Base-by-base conservation (phyloP, 2,797 vertebrate genomes). In the Notolepis coatsorum region DNA sequence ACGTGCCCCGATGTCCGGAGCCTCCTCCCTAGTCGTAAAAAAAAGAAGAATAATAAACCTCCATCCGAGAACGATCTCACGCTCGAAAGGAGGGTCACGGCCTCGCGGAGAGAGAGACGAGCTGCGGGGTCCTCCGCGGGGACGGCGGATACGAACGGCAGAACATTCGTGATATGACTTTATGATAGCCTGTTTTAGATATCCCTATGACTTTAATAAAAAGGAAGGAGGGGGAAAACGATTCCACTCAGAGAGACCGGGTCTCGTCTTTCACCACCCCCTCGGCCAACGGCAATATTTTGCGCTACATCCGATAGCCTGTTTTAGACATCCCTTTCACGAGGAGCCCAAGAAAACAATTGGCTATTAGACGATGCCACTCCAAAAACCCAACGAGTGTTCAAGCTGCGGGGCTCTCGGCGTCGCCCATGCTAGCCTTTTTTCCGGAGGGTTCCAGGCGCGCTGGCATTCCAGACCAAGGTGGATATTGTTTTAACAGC, bases 91-190 rank as follows among this genome's bases (percentile, higher is more conserved):
- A 49, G 21, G 58, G 38, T 24, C 3, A 2, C 59, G 59, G 62
- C 67, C 66, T 72, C 46, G n/a, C n/a, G 56, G 57, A 10, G 49
- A 25, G 25, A 43, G 18, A 33, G 58, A 64, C 68, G n/a, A 65
- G 45, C 54, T 58, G 17, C 27, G 3, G 2, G 45, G 56, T 59
- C 50, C n/a, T 62, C 46, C 51, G 25, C 0, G 33, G 57, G 53
- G 31, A 63, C 58, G 53, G 57, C 65, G 65, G 68, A 64, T 15
- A 8, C 66, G 67, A 85, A 54, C 42, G 72, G 84, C 75, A 67
- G 73, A 86, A 52, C 58, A 65, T 65, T 45, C 17, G 15, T 37
- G 38, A 75, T 50, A 43, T 39, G 59, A 65, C 21, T 51, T 20
- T 51, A 51, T 51, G 5, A 52, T 23, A 8, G 15, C 50, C n/a